Conservation (phyloP, 2,888 invertebrate genomes). For the Peribatodes rhomboidaria region DNA sequence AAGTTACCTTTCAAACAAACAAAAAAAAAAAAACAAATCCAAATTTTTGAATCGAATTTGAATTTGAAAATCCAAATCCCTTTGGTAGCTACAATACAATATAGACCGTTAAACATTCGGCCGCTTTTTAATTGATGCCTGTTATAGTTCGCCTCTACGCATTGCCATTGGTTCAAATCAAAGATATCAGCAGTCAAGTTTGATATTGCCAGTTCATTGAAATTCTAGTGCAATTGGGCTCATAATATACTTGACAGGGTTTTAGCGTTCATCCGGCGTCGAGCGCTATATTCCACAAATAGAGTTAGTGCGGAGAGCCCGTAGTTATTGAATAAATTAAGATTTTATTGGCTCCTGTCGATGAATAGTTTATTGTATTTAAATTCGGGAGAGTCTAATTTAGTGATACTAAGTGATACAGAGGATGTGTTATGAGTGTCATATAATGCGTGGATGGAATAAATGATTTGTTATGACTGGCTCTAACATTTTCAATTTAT, state of each 20-base stretch:
- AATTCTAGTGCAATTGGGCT: not conserved
- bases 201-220: not conserved
- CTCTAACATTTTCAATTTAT: too few species aligned
- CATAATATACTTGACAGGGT: not conserved
- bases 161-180: not conserved
- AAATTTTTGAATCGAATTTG: too few species aligned
- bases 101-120: too few species aligned
- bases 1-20: too few species aligned
- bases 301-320: not conserved
- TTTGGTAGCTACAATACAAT: too few species aligned
- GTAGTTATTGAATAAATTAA: slow-evolving; percentile 6
- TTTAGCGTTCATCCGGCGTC: slow-evolving; percentile 10
- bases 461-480: not conserved
- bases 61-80: too few species aligned
- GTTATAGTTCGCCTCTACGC: not conserved
- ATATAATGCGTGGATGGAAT: not conserved
- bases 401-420: not conserved
- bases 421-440: not conserved
- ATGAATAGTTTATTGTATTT: slow-evolving; percentile 27
- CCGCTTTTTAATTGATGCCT: not conserved
- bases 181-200: not conserved
- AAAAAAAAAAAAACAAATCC: too few species aligned
- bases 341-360: not conserved
- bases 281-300: not conserved
- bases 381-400: slow-evolving; percentile 16